phyloP scores from a whole-genome alignment of 1,140 invertebrate genomes.

The Drosophila burlai region DNA sequence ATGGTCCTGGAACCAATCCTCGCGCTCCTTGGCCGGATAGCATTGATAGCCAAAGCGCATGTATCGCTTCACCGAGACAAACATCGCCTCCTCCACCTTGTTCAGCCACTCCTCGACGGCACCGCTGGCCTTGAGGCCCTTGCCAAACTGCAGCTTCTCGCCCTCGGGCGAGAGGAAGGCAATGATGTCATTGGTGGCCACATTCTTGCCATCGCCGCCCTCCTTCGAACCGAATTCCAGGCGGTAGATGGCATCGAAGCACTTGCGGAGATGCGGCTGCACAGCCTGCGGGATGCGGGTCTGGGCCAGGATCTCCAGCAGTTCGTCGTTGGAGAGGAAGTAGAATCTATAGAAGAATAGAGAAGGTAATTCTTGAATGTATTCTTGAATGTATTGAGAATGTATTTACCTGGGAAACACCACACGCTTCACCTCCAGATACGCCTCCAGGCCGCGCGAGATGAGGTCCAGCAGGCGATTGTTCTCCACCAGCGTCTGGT shows the following conservation, averaged over 20 bases:
- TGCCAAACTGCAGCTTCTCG: constrained; percentile 91
- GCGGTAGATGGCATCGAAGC: constrained; percentile 93
- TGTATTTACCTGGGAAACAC: constrained; percentile 90
- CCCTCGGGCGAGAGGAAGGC: constrained; percentile 95
- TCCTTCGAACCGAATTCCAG: constrained; percentile 90
- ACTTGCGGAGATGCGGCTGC: constrained; percentile 95
- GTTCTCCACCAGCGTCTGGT: constrained; percentile 90
- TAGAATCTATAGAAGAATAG: constrained; percentile 88
- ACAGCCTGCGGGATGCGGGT: constrained; percentile 94
- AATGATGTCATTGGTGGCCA: constrained; percentile 91
- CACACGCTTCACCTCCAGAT: constrained; percentile 94
- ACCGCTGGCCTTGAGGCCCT: constrained; percentile 93
- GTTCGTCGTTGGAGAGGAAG: constrained; percentile 97
- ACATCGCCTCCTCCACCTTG: constrained; percentile 95
- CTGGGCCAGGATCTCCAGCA: constrained; percentile 96
- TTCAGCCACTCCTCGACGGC: constrained; percentile 96
- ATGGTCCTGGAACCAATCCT: constrained; percentile 85
- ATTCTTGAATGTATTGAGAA: no score
- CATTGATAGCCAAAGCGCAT: constrained; percentile 89
- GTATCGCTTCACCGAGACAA: constrained; percentile 89
- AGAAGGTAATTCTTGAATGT: neutral
- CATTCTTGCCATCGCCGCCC: constrained; percentile 76
- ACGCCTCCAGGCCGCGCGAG: constrained; percentile 92
- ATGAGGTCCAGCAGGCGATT: constrained; percentile 92
- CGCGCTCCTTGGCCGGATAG: constrained; percentile 78